phyloP scores from a whole-genome alignment of 2,113 vertebrate species.

The Dicerorhinus sumatrensis region DNA sequence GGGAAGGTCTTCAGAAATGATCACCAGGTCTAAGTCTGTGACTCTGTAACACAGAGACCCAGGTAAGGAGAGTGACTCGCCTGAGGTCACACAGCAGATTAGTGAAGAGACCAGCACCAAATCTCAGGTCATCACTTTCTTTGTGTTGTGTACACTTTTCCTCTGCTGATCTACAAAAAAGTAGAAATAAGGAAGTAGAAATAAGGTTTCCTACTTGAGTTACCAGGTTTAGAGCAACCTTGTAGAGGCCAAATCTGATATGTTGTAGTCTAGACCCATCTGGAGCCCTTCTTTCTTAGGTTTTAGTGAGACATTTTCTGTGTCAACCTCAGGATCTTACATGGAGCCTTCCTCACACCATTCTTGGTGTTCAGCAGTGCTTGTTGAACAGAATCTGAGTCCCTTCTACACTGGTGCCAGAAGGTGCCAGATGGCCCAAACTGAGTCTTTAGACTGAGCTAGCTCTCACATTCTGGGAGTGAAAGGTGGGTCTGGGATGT shows the following conservation, averaged over 20 bases:
- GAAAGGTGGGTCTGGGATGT: neutral
- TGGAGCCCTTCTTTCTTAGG: slow-evolving; percentile 3
- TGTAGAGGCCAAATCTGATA: neutral
- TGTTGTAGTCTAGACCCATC: neutral
- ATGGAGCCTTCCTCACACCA: neutral
- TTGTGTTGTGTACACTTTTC: neutral
- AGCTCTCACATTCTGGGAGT: neutral
- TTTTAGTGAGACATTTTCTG: neutral
- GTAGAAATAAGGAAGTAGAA: neutral
- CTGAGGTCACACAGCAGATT: neutral
- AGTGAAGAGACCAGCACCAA: neutral
- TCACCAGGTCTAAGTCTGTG: neutral
- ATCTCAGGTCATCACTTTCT: slow-evolving; percentile 15
- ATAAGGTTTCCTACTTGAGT: neutral
- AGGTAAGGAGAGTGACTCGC: neutral
- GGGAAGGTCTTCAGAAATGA: neutral
- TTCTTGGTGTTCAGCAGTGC: neutral
- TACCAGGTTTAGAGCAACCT: slow-evolving; percentile 10
- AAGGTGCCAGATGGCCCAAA: slow-evolving; percentile 41
- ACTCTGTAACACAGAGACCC: neutral
- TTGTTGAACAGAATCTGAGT: neutral
- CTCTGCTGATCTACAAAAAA: neutral
- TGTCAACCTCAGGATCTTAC: neutral
- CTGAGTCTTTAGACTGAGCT: neutral
- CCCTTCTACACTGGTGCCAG: neutral